Percentiles rank a stretch among this genome's conserved stretches.
Evolutionary conservation across 1,140 invertebrate genomes (phyloP).

Genomic region (Heliconius melpomene): DNA sequence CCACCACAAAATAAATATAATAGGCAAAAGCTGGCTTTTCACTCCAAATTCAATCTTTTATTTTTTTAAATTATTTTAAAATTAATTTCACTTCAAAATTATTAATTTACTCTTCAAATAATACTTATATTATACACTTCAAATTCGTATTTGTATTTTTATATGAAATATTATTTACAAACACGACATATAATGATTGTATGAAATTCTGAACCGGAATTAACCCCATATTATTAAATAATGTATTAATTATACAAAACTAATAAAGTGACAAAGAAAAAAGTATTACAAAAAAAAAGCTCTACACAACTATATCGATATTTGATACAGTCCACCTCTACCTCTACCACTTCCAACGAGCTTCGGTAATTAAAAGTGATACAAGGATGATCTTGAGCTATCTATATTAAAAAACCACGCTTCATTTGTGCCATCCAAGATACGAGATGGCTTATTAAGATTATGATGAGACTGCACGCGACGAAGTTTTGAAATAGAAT

Average conservation of each 20-base stretch:
- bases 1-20: no score
- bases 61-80: no score
- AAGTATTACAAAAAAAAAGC: not conserved
- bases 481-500: constrained; percentile 16
- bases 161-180: no score
- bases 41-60: no score
- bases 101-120: no score
- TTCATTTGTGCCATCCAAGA: constrained; percentile 45
- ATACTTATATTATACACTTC: no score
- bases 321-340: constrained; percentile 28
- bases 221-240: no score
- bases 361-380: constrained; percentile 45
- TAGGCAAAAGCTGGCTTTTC: no score
- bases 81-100: no score
- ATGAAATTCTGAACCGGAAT: no score
- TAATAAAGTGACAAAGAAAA: not conserved
- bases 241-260: not conserved
- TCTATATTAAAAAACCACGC: constrained; percentile 49
- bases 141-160: no score
- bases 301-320: not conserved
- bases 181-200: no score
- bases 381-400: constrained; percentile 41
- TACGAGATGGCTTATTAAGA: constrained; percentile 42
- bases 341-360: constrained; percentile 20
- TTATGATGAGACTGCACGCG: constrained; percentile 30